Conservation (phyloP, 37 sponge, comb jelly and placozoan genomes). For the Axinella damicornis region DNA sequence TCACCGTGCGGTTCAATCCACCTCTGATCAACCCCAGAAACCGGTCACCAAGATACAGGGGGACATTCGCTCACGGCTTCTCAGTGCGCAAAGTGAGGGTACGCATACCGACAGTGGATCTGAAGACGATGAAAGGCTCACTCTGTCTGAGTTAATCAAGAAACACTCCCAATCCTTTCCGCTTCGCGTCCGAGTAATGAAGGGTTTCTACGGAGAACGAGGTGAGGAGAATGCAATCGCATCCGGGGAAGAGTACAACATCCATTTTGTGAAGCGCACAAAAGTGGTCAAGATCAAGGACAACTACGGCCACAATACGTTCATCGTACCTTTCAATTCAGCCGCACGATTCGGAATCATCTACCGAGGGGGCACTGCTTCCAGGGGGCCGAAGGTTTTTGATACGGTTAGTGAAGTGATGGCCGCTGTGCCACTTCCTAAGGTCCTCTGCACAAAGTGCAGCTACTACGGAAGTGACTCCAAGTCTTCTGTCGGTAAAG, state of each 20-base stretch:
- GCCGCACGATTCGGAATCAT: constrained; percentile 30
- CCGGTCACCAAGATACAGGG: too few species aligned
- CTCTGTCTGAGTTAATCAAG: constrained; percentile 20
- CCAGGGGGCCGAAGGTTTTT: background rate
- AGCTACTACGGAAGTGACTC: background rate
- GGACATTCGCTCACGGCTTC: too few species aligned
- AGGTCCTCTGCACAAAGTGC: constrained; percentile 3
- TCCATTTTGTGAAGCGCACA: constrained; percentile 64
- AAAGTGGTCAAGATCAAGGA: constrained; percentile 36
- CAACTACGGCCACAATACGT: background rate
- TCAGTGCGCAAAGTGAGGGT: too few species aligned
- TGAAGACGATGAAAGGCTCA: constrained; percentile 1
- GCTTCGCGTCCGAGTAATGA: constrained; percentile 25
- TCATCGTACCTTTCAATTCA: constrained; percentile 37
- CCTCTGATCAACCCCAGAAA: too few species aligned
- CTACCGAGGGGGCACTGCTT: background rate
- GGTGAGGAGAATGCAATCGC: constrained; percentile 37
- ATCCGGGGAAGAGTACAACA: constrained; percentile 47
- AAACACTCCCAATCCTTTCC: constrained; percentile 20
- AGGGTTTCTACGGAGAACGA: constrained; percentile 42
- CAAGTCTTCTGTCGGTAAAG: background rate
- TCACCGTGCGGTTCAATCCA: too few species aligned
- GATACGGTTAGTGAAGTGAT: constrained; percentile 26
- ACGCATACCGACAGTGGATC: background rate
- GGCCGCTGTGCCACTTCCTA: constrained; percentile 13